Evolutionary conservation across 1,140 invertebrate species (phyloP).

Genomic region (Bombus superbus): DNA sequence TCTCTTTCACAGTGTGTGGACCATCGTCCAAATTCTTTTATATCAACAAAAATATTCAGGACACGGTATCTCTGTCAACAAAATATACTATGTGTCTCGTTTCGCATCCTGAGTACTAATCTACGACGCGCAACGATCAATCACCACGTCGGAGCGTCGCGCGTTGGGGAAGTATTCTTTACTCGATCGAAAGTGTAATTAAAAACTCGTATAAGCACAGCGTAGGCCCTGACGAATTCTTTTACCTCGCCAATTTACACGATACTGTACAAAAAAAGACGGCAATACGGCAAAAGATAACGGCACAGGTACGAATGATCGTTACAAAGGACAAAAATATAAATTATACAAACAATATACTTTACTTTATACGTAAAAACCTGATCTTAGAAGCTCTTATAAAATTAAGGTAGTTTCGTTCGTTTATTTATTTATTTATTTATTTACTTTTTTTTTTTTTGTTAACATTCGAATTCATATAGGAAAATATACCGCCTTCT

Average conservation of each 20-base stretch:
- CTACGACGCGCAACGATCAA: conserved; percentile 34
- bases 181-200: conserved; percentile 35
- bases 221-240: conserved; percentile 61
- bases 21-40: conserved; percentile 43
- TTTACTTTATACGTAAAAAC: not conserved
- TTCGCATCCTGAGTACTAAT: conserved; percentile 60
- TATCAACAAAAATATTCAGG: conserved; percentile 80
- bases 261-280: conserved; percentile 12
- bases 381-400: not conserved
- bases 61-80: conserved; percentile 76
- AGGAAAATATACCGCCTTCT: not conserved
- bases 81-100: conserved; percentile 67
- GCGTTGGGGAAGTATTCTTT: conserved; percentile 18
- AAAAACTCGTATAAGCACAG: conserved; percentile 49
- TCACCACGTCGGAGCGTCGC: not conserved
- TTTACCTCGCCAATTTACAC: not conserved
- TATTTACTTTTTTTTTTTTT: not conserved
- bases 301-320: not conserved
- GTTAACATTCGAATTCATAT: not conserved
- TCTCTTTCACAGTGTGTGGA: conserved; percentile 48
- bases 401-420: not conserved
- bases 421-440: not conserved
- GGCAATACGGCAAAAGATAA: not conserved
- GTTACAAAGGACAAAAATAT: not conserved
- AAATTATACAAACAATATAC: not conserved